These are phyloP conservation scores for Callinectes sapidus DNA, from an alignment of 2,888 invertebrate genomes.

Conservation along the genomic window DNA sequence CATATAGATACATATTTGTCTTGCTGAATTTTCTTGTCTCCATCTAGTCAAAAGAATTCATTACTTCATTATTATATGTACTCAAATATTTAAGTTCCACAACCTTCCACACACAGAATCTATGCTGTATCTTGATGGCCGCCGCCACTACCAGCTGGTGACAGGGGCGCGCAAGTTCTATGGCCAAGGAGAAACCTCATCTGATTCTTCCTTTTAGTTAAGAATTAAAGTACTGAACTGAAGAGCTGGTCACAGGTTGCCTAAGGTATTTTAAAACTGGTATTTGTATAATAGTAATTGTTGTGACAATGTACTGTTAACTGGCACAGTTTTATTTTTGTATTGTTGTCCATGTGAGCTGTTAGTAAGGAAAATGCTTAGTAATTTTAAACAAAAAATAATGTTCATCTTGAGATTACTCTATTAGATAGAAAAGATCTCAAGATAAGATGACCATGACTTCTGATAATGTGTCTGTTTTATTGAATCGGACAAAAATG, in stretches of 20 bases:
- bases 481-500: neutral
- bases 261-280: neutral
- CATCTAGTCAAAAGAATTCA: too few relatives aligned
- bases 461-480: neutral
- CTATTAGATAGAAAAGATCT: neutral
- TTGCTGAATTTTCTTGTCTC: too few relatives aligned
- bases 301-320: neutral
- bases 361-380: too few relatives aligned
- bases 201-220: constrained; percentile 45
- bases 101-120: constrained; percentile 76
- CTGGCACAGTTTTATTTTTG: neutral
- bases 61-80: too few relatives aligned
- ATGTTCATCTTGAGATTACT: neutral
- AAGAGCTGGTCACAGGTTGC: neutral
- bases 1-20: too few relatives aligned
- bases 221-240: neutral
- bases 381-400: neutral
- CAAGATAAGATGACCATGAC: neutral
- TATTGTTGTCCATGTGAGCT: neutral
- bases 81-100: neutral
- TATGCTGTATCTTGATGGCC: constrained; percentile 80
- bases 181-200: constrained; percentile 67
- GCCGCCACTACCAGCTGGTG: constrained; percentile 79
- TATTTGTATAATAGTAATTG: neutral
- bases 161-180: constrained; percentile 74